Percentiles rank a stretch among this genome's conserved stretches.
These are phyloP conservation scores for Sympetrum striolatum DNA, from an alignment of 2,888 invertebrate genomes.

Conservation along the genomic window DNA sequence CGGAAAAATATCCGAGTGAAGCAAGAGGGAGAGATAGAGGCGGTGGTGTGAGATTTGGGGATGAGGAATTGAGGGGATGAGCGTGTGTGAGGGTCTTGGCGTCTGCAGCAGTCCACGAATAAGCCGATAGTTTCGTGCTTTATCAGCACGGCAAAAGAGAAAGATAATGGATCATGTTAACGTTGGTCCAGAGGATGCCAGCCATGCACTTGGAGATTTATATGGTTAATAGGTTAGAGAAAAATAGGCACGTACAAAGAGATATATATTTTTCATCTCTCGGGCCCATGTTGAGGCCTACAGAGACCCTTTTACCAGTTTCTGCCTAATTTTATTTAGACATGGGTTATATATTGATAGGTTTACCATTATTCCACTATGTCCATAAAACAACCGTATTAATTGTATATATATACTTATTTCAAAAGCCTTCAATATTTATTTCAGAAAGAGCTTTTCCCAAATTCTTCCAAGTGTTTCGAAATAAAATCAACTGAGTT, in stretches of 20 bases:
- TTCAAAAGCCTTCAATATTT: too few species aligned
- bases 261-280: background rate
- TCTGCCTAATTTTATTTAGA: too few species aligned
- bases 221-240: background rate
- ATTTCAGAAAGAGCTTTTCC: too few species aligned
- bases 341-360: too few species aligned
- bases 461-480: too few species aligned
- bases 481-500: too few species aligned
- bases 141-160: slow-evolving; percentile 22
- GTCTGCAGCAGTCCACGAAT: slow-evolving; percentile 29
- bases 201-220: slow-evolving; percentile 2
- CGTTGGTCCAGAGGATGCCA: slow-evolving; percentile 6
- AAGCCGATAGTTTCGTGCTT: slow-evolving; percentile 42
- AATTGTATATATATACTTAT: too few species aligned
- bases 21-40: background rate
- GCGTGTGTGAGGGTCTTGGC: background rate
- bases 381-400: too few species aligned
- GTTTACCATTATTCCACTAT: too few species aligned
- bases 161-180: slow-evolving; percentile 40
- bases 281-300: too few species aligned
- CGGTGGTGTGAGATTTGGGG: background rate
- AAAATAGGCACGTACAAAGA: background rate
- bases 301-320: too few species aligned
- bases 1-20: slow-evolving; percentile 35
- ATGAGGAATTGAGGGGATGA: background rate